Base-by-base conservation (phyloP, 2,797 vertebrate species). In the Chaenodraco wilsoni region DNA sequence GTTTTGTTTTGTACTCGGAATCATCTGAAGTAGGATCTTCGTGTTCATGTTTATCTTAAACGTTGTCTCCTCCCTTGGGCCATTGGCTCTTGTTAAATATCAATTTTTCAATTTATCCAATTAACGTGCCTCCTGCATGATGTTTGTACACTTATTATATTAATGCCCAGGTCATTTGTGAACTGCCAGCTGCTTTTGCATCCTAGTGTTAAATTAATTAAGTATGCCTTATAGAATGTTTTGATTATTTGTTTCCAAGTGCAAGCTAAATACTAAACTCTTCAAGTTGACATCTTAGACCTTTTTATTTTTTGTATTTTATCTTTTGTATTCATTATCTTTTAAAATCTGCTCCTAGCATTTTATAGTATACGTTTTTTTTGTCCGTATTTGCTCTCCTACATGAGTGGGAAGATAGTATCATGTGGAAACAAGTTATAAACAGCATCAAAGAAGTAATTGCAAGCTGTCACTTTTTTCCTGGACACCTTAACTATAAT, bases 131-230 rank as follows among this genome's bases (percentile, higher is more conserved):
- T 55, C 33, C 54, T 66, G 46, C 54, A 65, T 23, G 13, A 21
- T 74, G 71, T 61, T 65, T 62, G 44, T 69, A 41, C 16, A 69
- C 43, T 74, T 69, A 72, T 73, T 80, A 65, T 21, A n/a, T 41
- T 71, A 49, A 58, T 59, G 66, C 49, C 66, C 23, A 19, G 71
- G 77, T 80, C 84, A 82, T 51, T 10, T 81, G 40, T 49, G 54
- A 80, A 74, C 64, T 74, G 12, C 51, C 21, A 69, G 33, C 12
- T 3, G 15, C 54, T 80, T 81, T 70, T 83, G 62, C 57, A 82
- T 83, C 4, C 63, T 19, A 74, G 79, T 72, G 44, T 63, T 65
- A 65, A 64, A 79, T 74, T 58, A 77, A 77, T 76, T 55, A 84
- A 54, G 27, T 65, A 31, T 15, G 31, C 19, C 51, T 49, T 54